A percentile compares a stretch with the other conserved stretches of the same genome.
Evolutionary conservation across 2,888 invertebrate genomes (phyloP).

Genomic region (Cantharis nigra): DNA sequence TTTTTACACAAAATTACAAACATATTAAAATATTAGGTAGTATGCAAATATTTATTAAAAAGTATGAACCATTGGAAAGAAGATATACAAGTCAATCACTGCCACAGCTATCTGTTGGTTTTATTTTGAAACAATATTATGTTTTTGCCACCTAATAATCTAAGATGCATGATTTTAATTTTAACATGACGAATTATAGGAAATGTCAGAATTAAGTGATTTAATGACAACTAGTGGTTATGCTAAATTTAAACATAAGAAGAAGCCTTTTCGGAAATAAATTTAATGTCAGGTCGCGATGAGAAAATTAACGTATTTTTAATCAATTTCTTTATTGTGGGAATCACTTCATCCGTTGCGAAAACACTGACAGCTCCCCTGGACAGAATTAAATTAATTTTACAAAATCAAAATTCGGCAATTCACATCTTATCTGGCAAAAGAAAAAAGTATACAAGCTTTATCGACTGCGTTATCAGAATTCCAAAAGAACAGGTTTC

Average conservation of each 20-base stretch:
- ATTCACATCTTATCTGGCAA: constrained; percentile 32
- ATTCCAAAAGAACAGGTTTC: constrained; percentile 34
- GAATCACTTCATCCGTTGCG: constrained; percentile 29
- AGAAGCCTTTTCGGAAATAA: neutral
- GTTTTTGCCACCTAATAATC: neutral
- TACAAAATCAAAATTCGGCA: constrained; percentile 36
- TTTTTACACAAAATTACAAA: no score
- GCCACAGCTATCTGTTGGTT: no score
- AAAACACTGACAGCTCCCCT: constrained; percentile 35
- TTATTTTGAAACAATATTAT: no score
- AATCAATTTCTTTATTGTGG: constrained; percentile 27
- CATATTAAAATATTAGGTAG: no score
- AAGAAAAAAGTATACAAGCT: constrained; percentile 25
- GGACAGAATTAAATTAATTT: constrained; percentile 35
- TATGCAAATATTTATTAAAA: no score
- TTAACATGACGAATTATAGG: neutral
- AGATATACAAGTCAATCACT: no score
- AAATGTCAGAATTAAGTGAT: neutral
- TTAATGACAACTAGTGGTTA: neutral
- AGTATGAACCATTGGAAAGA: no score
- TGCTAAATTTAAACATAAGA: neutral
- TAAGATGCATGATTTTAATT: neutral
- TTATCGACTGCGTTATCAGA: constrained; percentile 27
- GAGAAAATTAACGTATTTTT: constrained; percentile 16
- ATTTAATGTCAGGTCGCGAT: neutral